Percentiles rank a stretch among this genome's conserved stretches.
Evolutionary conservation across 2,888 invertebrate genomes (phyloP).

Genomic region (Caenorhabditis sp.): DNA sequence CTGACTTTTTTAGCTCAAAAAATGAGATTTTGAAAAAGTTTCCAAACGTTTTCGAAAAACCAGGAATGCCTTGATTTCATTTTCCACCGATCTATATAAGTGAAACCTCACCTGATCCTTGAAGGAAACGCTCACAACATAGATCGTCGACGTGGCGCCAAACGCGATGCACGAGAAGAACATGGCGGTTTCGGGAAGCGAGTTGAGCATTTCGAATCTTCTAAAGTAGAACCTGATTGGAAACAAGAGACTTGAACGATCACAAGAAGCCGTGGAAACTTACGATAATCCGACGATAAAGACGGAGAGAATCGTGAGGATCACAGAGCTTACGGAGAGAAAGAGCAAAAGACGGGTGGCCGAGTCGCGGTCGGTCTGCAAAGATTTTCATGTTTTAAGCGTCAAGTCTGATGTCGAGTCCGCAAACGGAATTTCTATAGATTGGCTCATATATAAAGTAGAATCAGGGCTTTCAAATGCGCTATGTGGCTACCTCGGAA

Average conservation of each 20-base stretch:
- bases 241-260: background rate
- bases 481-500: too few relatives aligned
- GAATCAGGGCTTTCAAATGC: too few relatives aligned
- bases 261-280: constrained; percentile 36
- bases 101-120: constrained; percentile 72
- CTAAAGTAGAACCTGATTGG: constrained; percentile 52
- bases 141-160: constrained; percentile 87
- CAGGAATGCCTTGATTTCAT: too few relatives aligned
- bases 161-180: constrained; percentile 73
- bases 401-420: too few relatives aligned
- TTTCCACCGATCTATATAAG: background rate
- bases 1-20: too few relatives aligned
- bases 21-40: too few relatives aligned
- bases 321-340: constrained; percentile 51
- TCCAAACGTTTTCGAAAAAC: too few relatives aligned
- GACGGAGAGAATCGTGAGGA: constrained; percentile 55
- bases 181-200: constrained; percentile 70
- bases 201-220: constrained; percentile 55
- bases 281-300: constrained; percentile 62
- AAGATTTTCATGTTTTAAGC: background rate
- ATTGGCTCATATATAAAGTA: too few relatives aligned
- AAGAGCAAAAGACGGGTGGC: constrained; percentile 50
- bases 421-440: too few relatives aligned
- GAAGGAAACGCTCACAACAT: constrained; percentile 84
- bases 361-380: constrained; percentile 59